phyloP scores from a whole-genome alignment of 2,888 invertebrate genomes.

The Embidobia sp. region DNA sequence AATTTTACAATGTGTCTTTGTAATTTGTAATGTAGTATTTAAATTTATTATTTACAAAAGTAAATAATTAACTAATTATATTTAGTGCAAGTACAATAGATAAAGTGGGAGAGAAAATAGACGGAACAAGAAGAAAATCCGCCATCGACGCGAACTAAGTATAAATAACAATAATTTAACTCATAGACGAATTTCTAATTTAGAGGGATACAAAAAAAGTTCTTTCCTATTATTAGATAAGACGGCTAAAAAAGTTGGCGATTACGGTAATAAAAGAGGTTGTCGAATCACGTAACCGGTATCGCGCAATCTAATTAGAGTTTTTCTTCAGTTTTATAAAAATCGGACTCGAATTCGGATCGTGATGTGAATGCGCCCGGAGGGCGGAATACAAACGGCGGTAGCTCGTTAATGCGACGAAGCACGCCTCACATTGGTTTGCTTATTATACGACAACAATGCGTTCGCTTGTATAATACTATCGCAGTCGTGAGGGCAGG shows the following conservation, averaged over 20 bases:
- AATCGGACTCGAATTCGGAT: conserved; percentile 21
- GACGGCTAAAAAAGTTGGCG: not conserved
- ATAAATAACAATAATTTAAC: no score
- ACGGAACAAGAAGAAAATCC: no score
- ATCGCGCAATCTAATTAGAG: conserved; percentile 17
- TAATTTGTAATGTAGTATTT: no score
- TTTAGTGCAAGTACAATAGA: no score
- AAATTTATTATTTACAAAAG: no score
- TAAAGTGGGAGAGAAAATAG: no score
- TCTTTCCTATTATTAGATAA: not conserved
- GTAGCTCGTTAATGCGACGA: conserved; percentile 37
- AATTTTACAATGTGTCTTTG: no score
- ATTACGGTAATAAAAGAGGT: conserved; percentile 15
- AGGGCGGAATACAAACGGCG: conserved; percentile 23
- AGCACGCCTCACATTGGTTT: conserved; percentile 40
- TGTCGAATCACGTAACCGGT: conserved; percentile 2
- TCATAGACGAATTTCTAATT: no score
- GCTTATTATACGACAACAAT: conserved; percentile 55
- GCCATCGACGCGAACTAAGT: no score
- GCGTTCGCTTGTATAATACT: conserved; percentile 40
- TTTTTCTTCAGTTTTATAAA: conserved; percentile 18
- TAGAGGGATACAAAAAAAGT: not conserved
- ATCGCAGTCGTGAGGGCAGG: conserved; percentile 12
- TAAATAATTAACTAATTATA: no score
- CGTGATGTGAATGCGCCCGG: conserved; percentile 28